Evolutionary conservation across 2,797 vertebrate species (phyloP).

Genomic region (Parauchenoglanis ngamensis): DNA sequence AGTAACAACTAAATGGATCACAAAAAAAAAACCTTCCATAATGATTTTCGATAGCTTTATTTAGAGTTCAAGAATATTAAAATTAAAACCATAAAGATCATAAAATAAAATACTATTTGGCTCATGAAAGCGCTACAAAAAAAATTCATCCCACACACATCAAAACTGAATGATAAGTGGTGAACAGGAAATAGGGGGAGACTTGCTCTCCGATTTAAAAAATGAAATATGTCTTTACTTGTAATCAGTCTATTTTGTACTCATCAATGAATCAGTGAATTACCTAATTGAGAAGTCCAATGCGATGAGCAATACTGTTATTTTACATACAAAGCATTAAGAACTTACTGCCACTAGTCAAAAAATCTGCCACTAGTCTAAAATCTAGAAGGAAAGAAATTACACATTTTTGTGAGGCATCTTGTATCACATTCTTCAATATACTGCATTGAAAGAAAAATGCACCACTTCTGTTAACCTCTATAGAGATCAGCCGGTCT

Average conservation of each 20-base stretch:
- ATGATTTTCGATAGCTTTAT: constrained; percentile 30
- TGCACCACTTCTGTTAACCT: neutral
- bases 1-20: neutral
- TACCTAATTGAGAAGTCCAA: neutral
- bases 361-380: neutral
- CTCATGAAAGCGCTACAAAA: neutral
- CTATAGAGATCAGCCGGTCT: neutral
- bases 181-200: constrained; percentile 7
- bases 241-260: neutral
- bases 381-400: neutral
- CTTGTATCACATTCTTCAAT: neutral
- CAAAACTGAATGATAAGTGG: neutral
- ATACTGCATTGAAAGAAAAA: neutral
- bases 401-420: neutral
- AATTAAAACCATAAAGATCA: neutral
- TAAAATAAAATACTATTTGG: constrained; percentile 6
- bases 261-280: neutral
- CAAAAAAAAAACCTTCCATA: neutral
- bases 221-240: neutral
- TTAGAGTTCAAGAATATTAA: constrained; percentile 16
- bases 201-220: constrained; percentile 32
- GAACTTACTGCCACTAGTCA: neutral
- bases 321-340: neutral
- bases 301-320: neutral
- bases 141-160: neutral